A percentile compares a stretch with the other conserved stretches of the same genome.
Evolutionary conservation across 1,140 invertebrate genomes (phyloP).

Genomic region (Phortica variegata): DNA sequence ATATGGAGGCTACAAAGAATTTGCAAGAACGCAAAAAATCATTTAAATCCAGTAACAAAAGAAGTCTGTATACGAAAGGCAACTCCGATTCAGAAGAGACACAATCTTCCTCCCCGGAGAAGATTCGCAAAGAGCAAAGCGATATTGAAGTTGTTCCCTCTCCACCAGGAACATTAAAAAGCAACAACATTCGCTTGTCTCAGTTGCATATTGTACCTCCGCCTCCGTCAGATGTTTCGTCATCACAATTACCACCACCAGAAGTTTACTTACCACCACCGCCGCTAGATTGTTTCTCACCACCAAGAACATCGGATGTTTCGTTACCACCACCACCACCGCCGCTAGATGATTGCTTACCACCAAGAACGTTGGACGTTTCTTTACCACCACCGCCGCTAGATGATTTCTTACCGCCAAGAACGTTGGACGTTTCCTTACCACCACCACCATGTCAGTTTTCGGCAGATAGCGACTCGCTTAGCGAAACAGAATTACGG

Average conservation of each 20-base stretch:
- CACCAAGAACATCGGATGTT: too few relatives aligned
- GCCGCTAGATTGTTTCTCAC: too few relatives aligned
- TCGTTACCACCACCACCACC: too few relatives aligned
- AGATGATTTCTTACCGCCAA: too few relatives aligned
- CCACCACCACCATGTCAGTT: slow-evolving; percentile 19
- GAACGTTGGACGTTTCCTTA: too few relatives aligned
- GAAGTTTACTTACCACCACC: too few relatives aligned
- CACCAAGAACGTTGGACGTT: too few relatives aligned
- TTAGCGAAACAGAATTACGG: too few relatives aligned
- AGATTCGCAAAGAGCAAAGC: not conserved
- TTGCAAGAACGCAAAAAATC: slow-evolving; percentile 11
- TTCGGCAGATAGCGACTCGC: too few relatives aligned
- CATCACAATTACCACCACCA: too few relatives aligned
- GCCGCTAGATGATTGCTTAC: too few relatives aligned
- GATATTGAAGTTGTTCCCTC: not conserved
- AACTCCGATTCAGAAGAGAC: slow-evolving; percentile 21
- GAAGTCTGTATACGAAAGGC: slow-evolving; percentile 37
- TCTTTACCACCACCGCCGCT: too few relatives aligned
- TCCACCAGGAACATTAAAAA: not conserved
- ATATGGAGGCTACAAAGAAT: slow-evolving; percentile 17
- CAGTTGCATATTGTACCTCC: slow-evolving; percentile 6
- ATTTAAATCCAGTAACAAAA: slow-evolving; percentile 6
- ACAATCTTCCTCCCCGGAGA: not conserved
- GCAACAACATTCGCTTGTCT: not conserved
- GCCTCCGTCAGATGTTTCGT: slow-evolving; percentile 2